phyloP scores from a whole-genome alignment of 2,888 invertebrate genomes.

The Eristalis tenax region DNA sequence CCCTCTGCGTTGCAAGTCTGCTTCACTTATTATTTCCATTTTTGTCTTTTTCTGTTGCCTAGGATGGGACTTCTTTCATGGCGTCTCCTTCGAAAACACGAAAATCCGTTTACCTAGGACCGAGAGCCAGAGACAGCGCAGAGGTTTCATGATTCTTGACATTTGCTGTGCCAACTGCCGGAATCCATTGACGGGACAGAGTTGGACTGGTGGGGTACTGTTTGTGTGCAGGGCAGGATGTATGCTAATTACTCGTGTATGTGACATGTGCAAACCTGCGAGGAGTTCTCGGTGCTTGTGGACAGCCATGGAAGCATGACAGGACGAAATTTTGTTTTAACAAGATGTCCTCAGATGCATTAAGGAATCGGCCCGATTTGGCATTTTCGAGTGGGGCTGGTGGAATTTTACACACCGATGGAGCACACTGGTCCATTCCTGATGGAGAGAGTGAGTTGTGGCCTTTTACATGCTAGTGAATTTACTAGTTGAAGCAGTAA shows the following conservation, averaged over 20 bases:
- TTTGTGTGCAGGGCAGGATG: neutral
- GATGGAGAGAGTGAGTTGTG: no score
- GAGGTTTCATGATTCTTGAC: neutral
- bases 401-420: neutral
- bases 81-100: conserved; percentile 62
- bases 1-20: conserved; percentile 35
- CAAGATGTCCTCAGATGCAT: neutral
- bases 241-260: neutral
- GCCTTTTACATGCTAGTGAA: no score
- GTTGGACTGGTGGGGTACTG: neutral
- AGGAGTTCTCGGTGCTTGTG: neutral
- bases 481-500: no score
- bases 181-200: neutral
- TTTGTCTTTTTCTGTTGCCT: neutral
- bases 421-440: no score
- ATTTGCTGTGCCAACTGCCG: neutral
- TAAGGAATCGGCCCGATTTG: neutral
- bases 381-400: neutral
- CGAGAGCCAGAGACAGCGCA: neutral
- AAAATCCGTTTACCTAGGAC: conserved; percentile 59
- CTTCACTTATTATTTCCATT: conserved; percentile 41
- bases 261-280: neutral
- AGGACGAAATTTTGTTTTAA: neutral
- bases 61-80: conserved; percentile 63
- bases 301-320: neutral